Base-by-base conservation (phyloP, 2,888 invertebrate genomes). In the Caenorhabditis wallacei region DNA sequence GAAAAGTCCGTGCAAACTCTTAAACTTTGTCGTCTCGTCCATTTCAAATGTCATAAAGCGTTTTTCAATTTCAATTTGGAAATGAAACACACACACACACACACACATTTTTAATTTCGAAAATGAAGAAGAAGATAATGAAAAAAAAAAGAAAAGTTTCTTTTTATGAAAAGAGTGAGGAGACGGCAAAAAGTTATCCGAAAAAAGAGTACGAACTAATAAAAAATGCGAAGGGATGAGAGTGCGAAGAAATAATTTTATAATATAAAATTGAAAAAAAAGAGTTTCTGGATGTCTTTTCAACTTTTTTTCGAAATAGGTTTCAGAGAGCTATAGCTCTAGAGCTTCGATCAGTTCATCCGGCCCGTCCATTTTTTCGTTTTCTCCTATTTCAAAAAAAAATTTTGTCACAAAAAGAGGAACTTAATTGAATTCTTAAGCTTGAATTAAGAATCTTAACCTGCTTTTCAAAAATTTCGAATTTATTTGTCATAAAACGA, bases 241-340 rank as follows among this genome's bases (percentile, higher is more conserved):
- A 80, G 80, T 80, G 72, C 72, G 71, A 71, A 80, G 72, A 80
- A 72, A 80, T 80, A 80, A 80, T 80, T 59, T 80, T 72, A 68
- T 59, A 72, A 61, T 68, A 53, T 53, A 61, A 61, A n/a, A n/a
- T n/a, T n/a, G n/a, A n/a, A n/a, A n/a, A n/a, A n/a, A n/a, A 79
- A 79, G 71, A 57, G 66, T 80, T 20, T 59, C 59, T 40, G 30
- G 3, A 3, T 8, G 3, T 8, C 30, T 30, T 30, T 46, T 40
- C 54, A 43, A 26, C 35, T 51, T 51, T 20, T 48, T 24, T n/a
- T n/a, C n/a, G n/a, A n/a, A n/a, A n/a, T n/a, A n/a, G n/a, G n/a
- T n/a, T n/a, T n/a, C n/a, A n/a, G n/a, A n/a, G n/a, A n/a, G n/a
- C n/a, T n/a, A n/a, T n/a, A n/a, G n/a, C n/a, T n/a, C n/a, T n/a